phyloP scores from a whole-genome alignment of 2,888 invertebrate species.

The Polyommatus icarus region DNA sequence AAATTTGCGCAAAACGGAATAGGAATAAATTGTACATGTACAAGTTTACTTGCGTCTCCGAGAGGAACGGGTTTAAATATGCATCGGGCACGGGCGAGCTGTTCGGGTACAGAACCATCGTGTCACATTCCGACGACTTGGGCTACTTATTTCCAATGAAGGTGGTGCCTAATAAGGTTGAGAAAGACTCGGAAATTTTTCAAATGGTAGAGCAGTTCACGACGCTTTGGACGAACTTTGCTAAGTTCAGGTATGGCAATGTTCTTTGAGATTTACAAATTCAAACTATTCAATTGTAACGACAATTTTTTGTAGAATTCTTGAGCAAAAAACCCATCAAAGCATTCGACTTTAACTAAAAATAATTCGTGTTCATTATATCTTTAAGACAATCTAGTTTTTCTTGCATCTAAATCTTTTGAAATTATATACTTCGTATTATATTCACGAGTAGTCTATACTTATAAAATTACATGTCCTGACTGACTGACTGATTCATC shows the following conservation, averaged over 20 bases:
- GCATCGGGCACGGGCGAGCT: conserved; percentile 36
- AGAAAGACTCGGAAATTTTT: conserved; percentile 45
- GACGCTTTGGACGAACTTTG: conserved; percentile 64
- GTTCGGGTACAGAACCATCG: conserved; percentile 33
- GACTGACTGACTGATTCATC: too few relatives aligned
- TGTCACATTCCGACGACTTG: conserved; percentile 39
- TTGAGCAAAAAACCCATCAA: too few relatives aligned
- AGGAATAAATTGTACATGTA: conserved; percentile 54
- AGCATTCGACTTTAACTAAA: too few relatives aligned
- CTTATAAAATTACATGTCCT: too few relatives aligned
- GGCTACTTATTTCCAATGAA: conserved; percentile 45
- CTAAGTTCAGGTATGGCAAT: conserved; percentile 59
- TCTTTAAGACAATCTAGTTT: too few relatives aligned
- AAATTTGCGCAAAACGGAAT: conserved; percentile 40
- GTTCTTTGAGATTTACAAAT: neutral
- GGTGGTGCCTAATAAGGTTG: conserved; percentile 44
- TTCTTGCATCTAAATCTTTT: too few relatives aligned
- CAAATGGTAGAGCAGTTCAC: conserved; percentile 53
- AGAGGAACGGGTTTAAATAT: conserved; percentile 51
- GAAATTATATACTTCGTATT: too few relatives aligned
- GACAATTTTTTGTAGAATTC: too few relatives aligned
- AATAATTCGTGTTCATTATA: too few relatives aligned
- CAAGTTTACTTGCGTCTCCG: conserved; percentile 55
- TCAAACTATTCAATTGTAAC: neutral
- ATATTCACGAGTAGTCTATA: too few relatives aligned